Evolutionary conservation across 1,140 invertebrate species (phyloP).

Genomic region (Vanessa tameamea): DNA sequence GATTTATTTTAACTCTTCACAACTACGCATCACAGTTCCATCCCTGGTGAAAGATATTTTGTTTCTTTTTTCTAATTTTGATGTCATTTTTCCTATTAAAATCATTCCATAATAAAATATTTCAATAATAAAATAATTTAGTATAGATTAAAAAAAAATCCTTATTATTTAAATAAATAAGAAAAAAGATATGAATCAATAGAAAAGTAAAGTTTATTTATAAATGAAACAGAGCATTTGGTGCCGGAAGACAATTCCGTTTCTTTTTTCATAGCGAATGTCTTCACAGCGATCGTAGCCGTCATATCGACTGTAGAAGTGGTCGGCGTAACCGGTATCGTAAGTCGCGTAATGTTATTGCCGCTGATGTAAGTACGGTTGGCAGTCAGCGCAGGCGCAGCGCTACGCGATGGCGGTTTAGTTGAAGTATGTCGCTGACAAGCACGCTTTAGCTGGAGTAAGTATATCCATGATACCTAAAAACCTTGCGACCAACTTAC

Average conservation of each 20-base stretch:
- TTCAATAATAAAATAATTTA: no score
- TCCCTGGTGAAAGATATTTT: background rate
- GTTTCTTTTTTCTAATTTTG: constrained; percentile 12
- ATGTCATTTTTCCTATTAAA: no score
- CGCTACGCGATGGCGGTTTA: constrained; percentile 1
- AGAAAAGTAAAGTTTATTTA: background rate
- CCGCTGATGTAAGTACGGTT: constrained; percentile 58
- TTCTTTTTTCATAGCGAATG: constrained; percentile 21
- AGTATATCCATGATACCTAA: no score
- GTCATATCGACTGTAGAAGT: constrained; percentile 19
- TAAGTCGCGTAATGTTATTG: constrained; percentile 59
- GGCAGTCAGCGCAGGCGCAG: constrained; percentile 19
- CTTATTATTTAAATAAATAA: no score
- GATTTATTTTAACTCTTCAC: constrained; percentile 48
- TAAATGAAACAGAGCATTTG: constrained; percentile 10
- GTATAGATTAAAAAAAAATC: no score
- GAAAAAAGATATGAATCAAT: background rate
- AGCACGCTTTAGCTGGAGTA: background rate
- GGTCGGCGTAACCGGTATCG: constrained; percentile 49
- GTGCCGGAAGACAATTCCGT: constrained; percentile 20
- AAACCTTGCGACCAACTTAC: no score
- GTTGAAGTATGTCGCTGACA: background rate
- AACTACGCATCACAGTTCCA: constrained; percentile 12
- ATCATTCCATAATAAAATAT: no score
- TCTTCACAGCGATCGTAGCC: constrained; percentile 14